Evolutionary conservation across 2,113 vertebrate genomes (phyloP).

Genomic region (Xenopus tropicalis): DNA sequence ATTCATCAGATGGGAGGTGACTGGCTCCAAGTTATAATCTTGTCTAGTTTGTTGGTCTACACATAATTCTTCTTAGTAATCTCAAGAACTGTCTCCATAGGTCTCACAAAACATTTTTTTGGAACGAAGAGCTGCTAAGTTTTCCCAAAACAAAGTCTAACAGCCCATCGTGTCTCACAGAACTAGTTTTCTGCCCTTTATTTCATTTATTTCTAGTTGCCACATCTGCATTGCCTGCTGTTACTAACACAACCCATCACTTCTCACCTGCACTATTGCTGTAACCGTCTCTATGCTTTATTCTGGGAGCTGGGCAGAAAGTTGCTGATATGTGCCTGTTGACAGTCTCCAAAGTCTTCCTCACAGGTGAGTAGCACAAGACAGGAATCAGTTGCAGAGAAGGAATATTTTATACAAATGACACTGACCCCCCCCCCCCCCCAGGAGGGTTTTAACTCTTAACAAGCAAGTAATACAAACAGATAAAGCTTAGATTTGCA

Average conservation of each 20-base stretch:
- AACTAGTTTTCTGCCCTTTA: neutral
- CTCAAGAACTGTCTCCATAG: too few species aligned
- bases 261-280: slow-evolving; percentile 24
- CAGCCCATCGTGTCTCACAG: neutral
- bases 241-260: too few species aligned
- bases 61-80: neutral
- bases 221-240: too few species aligned
- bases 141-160: neutral
- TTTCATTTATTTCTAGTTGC: too few species aligned
- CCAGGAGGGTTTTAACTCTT: slow-evolving; percentile 59
- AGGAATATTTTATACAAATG: slow-evolving; percentile 60
- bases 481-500: slow-evolving; percentile 72
- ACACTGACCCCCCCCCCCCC: slow-evolving; percentile 37
- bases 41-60: neutral
- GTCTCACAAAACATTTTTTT: too few species aligned
- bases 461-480: slow-evolving; percentile 47
- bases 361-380: slow-evolving; percentile 34
- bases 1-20: slow-evolving; percentile 75
- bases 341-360: slow-evolving; percentile 39
- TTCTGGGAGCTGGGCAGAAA: neutral
- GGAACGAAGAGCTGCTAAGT: too few species aligned
- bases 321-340: slow-evolving; percentile 51
- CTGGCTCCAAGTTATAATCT: neutral
- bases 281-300: neutral
- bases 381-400: slow-evolving; percentile 40